Evolutionary conservation across 35 echinoderm and acorn worm genomes (phyloP).

Genomic region (Apostichopus japonicus): DNA sequence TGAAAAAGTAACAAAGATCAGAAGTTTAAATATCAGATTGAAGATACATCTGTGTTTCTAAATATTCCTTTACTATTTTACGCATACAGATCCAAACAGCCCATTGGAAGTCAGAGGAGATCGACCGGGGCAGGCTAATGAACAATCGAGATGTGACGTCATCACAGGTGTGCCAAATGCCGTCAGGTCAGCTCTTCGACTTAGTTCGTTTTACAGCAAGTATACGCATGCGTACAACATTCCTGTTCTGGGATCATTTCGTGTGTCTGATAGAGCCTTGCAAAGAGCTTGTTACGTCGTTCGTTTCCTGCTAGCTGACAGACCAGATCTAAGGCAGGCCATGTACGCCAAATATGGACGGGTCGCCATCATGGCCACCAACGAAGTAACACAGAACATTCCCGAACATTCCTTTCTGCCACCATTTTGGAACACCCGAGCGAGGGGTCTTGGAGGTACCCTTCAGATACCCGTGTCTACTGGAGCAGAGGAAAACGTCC

Average conservation of each 20-base stretch:
- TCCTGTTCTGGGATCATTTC: conserved; percentile 65
- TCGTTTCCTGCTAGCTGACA: conserved; percentile 71
- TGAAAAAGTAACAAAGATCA: too few species aligned
- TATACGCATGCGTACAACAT: conserved; percentile 85
- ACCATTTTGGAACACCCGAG: conserved; percentile 32
- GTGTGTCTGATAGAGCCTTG: conserved; percentile 64
- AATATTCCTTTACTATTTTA: not conserved
- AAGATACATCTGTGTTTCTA: too few species aligned
- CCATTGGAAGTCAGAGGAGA: conserved; percentile 45
- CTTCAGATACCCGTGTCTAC: conserved; percentile 88
- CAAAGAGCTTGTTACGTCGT: conserved; percentile 74
- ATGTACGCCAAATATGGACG: conserved; percentile 73
- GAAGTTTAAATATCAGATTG: too few species aligned
- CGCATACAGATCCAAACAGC: not conserved
- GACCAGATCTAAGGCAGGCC: conserved; percentile 63
- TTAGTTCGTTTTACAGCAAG: conserved; percentile 57
- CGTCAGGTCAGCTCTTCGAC: conserved; percentile 44
- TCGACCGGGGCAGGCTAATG: conserved; percentile 44
- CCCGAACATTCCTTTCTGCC: conserved; percentile 79
- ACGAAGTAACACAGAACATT: conserved; percentile 69
- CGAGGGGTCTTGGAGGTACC: conserved; percentile 78
- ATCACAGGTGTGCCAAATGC: conserved; percentile 59
- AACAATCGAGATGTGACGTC: conserved; percentile 58
- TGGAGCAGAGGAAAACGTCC: conserved; percentile 85
- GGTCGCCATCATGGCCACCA: conserved; percentile 69